These are phyloP conservation scores for Megathymus violae DNA, from an alignment of 1,140 invertebrate genomes.

Conservation along the genomic window DNA sequence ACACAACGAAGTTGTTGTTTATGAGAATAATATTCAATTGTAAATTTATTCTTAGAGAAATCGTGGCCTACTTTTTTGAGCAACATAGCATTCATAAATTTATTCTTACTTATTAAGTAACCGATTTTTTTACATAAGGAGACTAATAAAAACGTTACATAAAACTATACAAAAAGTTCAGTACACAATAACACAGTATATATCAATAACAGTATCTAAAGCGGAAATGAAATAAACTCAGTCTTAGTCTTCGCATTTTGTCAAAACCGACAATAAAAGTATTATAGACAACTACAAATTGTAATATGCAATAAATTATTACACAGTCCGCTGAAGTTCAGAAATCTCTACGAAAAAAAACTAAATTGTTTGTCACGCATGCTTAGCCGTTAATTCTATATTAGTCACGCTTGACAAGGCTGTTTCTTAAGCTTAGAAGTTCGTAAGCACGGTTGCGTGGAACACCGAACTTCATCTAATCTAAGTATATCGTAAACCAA, in stretches of 20 bases:
- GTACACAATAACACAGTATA: too few relatives aligned
- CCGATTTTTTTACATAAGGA: too few relatives aligned
- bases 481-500: constrained; percentile 4
- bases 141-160: neutral
- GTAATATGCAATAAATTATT: constrained; percentile 19
- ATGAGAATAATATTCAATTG: neutral
- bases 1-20: neutral
- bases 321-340: constrained; percentile 10
- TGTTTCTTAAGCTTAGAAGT: constrained; percentile 5
- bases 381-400: neutral
- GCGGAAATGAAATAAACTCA: too few relatives aligned
- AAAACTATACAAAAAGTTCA: neutral
- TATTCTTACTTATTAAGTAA: neutral
- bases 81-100: neutral
- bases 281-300: neutral
- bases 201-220: too few relatives aligned
- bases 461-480: constrained; percentile 8
- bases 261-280: constrained; percentile 6
- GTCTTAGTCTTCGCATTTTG: neutral
- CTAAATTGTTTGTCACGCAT: constrained; percentile 13
- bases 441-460: constrained; percentile 3
- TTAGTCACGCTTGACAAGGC: constrained; percentile 20
- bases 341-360: constrained; percentile 17
- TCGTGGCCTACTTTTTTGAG: neutral
- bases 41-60: neutral